These are phyloP conservation scores for Apantesis nais DNA, from an alignment of 2,888 invertebrate species.

Conservation along the genomic window DNA sequence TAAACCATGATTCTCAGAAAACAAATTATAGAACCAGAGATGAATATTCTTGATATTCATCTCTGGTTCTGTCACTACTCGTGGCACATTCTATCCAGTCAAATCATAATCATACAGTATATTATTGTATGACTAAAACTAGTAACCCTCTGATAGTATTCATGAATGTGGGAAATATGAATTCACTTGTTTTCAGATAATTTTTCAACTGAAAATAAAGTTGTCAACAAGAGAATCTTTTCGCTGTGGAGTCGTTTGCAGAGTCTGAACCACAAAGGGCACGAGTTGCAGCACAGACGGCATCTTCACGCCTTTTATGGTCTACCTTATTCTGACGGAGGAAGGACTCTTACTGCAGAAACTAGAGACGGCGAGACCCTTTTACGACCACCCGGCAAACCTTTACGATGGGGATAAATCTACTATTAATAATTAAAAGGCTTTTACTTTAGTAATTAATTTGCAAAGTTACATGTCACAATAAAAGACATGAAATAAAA, in stretches of 20 bases:
- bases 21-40: not conserved
- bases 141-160: not conserved
- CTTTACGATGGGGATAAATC: conserved; percentile 77
- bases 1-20: not conserved
- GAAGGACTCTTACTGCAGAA: conserved; percentile 71
- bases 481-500: conserved; percentile 24
- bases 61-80: not conserved
- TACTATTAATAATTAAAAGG: conserved; percentile 26
- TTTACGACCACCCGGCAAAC: conserved; percentile 79
- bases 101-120: not conserved
- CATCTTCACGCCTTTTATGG: conserved; percentile 76
- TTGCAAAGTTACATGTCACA: conserved; percentile 43
- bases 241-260: conserved; percentile 80
- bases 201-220: conserved; percentile 54
- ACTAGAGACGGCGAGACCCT: conserved; percentile 73
- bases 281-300: conserved; percentile 75
- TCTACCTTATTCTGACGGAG: conserved; percentile 65
- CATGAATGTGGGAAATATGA: not conserved
- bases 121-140: not conserved
- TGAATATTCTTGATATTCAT: no score
- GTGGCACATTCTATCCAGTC: not conserved
- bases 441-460: conserved; percentile 33
- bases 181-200: conserved; percentile 56
- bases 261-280: conserved; percentile 74
- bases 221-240: conserved; percentile 74